A percentile compares a stretch with the other conserved stretches of the same genome.
These are phyloP conservation scores for Allygus modestus DNA, from an alignment of 2,888 invertebrate genomes.

Conservation along the genomic window DNA sequence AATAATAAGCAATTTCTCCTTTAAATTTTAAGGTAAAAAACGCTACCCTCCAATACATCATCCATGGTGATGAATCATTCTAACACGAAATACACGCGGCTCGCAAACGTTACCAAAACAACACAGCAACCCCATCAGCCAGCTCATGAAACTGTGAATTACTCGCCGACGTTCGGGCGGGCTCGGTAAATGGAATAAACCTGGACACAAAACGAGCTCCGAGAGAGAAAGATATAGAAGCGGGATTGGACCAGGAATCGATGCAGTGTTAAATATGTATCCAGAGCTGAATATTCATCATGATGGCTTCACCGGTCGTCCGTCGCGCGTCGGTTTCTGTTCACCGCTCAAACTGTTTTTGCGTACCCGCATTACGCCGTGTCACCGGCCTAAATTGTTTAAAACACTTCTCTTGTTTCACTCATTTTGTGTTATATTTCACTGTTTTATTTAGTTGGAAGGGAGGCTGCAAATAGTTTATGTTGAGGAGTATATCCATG, in stretches of 20 bases:
- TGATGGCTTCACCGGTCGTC: slow-evolving; percentile 4
- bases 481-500: too few species aligned
- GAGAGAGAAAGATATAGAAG: neutral
- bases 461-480: too few species aligned
- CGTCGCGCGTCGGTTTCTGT: neutral
- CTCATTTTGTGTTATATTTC: neutral
- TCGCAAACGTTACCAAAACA: too few species aligned
- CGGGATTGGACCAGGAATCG: slow-evolving; percentile 23
- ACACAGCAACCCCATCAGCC: neutral
- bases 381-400: slow-evolving; percentile 46
- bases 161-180: neutral
- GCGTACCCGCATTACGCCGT: slow-evolving; percentile 21
- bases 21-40: too few species aligned
- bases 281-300: slow-evolving; percentile 50
- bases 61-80: too few species aligned
- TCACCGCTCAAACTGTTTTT: slow-evolving; percentile 23
- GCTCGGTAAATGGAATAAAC: slow-evolving; percentile 12
- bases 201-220: slow-evolving; percentile 5
- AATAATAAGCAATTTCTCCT: too few species aligned
- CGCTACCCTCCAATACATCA: too few species aligned
- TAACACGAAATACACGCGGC: too few species aligned
- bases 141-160: slow-evolving; percentile 8
- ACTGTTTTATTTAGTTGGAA: neutral
- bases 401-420: slow-evolving; percentile 35
- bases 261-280: slow-evolving; percentile 54